Conservation (phyloP, 2,888 invertebrate species). For the Gymnocheta viridis region DNA sequence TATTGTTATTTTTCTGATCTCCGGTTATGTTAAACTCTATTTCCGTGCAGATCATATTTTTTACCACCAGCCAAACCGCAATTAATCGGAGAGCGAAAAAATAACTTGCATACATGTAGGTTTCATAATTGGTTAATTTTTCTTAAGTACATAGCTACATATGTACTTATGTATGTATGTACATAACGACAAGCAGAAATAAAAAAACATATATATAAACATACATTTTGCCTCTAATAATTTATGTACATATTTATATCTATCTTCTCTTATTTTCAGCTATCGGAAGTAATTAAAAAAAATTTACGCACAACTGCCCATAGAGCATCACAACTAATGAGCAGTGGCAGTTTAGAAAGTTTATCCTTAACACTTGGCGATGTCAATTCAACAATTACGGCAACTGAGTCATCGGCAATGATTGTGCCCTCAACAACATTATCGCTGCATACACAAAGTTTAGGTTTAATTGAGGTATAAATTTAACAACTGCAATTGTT, state of each 20-base stretch:
- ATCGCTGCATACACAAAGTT: conserved; percentile 54
- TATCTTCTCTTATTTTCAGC: conserved; percentile 71
- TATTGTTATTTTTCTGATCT: too few species aligned
- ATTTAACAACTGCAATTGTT: not conserved
- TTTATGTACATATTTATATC: not conserved
- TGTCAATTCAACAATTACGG: conserved; percentile 56
- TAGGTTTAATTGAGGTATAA: conserved; percentile 47
- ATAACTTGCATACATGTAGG: too few species aligned
- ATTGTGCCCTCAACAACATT: conserved; percentile 40
- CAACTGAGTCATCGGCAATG: conserved; percentile 13
- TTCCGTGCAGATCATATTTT: too few species aligned
- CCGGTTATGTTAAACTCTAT: too few species aligned
- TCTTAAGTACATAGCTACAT: too few species aligned
- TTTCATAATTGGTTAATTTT: too few species aligned
- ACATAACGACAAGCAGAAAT: too few species aligned
- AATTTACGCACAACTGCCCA: conserved; percentile 75
- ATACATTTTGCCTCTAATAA: not conserved
- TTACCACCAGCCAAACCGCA: too few species aligned
- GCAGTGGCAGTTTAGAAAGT: conserved; percentile 72
- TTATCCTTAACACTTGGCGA: conserved; percentile 73
- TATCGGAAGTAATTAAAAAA: conserved; percentile 80
- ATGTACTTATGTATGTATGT: too few species aligned
- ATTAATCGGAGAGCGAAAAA: too few species aligned
- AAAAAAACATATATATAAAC: not conserved
- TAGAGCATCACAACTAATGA: conserved; percentile 68